These are phyloP conservation scores for Odontocolon sp. DNA, from an alignment of 2,888 invertebrate genomes.

Conservation along the genomic window DNA sequence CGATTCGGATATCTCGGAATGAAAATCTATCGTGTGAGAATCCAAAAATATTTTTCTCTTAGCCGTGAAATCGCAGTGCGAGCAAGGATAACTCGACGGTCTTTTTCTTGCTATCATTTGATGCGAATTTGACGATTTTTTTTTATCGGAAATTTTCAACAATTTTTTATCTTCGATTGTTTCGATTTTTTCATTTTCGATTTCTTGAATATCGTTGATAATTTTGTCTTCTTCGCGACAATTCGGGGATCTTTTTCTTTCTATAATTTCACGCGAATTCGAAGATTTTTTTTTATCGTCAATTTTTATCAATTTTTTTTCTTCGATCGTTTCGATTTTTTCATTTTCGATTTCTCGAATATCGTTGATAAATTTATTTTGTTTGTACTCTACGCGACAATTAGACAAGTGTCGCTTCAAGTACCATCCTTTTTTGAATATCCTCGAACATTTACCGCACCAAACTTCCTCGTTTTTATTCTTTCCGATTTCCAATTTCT, in stretches of 20 bases:
- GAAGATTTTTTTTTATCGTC: no score
- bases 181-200: background rate
- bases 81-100: slow-evolving; percentile 62
- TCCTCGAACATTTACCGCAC: slow-evolving; percentile 59
- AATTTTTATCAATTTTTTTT: background rate
- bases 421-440: slow-evolving; percentile 58
- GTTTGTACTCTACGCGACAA: slow-evolving; percentile 9
- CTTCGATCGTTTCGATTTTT: background rate
- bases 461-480: slow-evolving; percentile 11
- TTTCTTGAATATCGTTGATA: background rate
- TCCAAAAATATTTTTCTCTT: slow-evolving; percentile 64
- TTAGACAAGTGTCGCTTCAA: slow-evolving; percentile 44
- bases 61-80: slow-evolving; percentile 66
- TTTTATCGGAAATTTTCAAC: background rate
- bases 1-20: slow-evolving; percentile 60
- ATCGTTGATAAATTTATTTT: background rate
- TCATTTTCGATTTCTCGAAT: background rate
- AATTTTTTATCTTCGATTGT: background rate
- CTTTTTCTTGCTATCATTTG: slow-evolving; percentile 7
- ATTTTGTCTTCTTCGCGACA: background rate
- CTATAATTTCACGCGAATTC: no score
- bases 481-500: background rate
- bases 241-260: no score
- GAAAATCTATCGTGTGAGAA: slow-evolving; percentile 62
- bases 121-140: no score